phyloP scores from a whole-genome alignment of 2,888 invertebrate genomes.

The Iselma pallidipennis region DNA sequence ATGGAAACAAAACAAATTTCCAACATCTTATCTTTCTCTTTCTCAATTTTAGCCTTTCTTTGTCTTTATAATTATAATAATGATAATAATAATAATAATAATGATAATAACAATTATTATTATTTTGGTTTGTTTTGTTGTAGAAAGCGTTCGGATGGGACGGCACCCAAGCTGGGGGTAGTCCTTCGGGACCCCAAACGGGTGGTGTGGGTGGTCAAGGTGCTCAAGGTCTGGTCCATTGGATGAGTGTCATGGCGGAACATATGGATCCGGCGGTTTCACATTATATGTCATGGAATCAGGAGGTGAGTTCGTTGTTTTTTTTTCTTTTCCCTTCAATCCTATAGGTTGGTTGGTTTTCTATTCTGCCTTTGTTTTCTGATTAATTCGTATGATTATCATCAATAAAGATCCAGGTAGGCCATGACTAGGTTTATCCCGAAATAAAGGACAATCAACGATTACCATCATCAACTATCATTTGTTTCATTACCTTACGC shows the following conservation, averaged over 20 bases:
- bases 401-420: neutral
- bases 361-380: too few species aligned
- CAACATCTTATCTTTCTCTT: conserved; percentile 4
- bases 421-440: neutral
- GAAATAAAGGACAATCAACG: conserved; percentile 2
- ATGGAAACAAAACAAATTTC: conserved; percentile 17
- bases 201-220: conserved; percentile 66
- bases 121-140: conserved; percentile 55
- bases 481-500: neutral
- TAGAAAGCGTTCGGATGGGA: conserved; percentile 63
- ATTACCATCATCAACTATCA: neutral
- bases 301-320: conserved; percentile 62
- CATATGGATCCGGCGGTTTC: conserved; percentile 87
- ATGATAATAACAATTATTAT: too few species aligned
- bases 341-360: too few species aligned
- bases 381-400: too few species aligned
- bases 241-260: conserved; percentile 97
- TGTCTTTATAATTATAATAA: too few species aligned
- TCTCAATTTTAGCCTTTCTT: conserved; percentile 11
- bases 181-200: conserved; percentile 58
- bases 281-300: conserved; percentile 68
- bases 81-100: too few species aligned
- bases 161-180: conserved; percentile 58
- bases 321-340: too few species aligned
- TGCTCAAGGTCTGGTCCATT: conserved; percentile 84